Evolutionary conservation across 2,888 invertebrate species (phyloP), one percentile per base, ranked within the genome.

Genomic region (Iphiclides podalirius): DNA sequence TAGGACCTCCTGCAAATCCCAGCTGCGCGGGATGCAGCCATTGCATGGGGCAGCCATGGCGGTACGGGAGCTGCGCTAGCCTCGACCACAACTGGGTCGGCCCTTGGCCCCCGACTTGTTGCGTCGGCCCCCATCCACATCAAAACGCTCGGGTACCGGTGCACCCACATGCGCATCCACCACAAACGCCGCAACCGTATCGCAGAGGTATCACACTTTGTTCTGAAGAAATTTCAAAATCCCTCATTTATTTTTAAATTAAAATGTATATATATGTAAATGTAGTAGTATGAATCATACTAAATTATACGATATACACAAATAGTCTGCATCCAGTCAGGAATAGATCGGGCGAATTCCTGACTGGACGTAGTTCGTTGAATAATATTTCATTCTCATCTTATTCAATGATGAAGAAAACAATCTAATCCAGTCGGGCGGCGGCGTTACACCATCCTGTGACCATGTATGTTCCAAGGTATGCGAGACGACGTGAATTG

Each of bases 41-140:
- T 51, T 70, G 67, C 44, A 64, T 69, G 9, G 64, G 72, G 3
- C 55, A 63, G 46, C 61, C 72, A 11, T 87, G 86, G 86, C 75
- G 87, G 1, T 87, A 87, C 59, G 87, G 88, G 54, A 86, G 87
- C 67, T 85, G 86, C 59, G 86, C 83, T 47, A 79, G 73, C 52
- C 75, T 88, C 28, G 87, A 87, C 52, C 82, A 80, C 57, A 61
- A 74, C 15, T 81, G 81, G 80, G 51, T 43, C 26, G 59, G 59
- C 11, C 56, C 57, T 11, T 55, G 53, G 36, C 55, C 55, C 13
- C 71, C 61, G 44, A 69, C 64, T 52, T 62, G 69, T 15, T 75
- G 68, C 66, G 53, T 61, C 66, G 37, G 65, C 63, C 41, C 17
- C 51, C 61, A 26, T 50, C 34, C 37, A 51, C 36, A 64, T 63